Percentiles rank a stretch among this genome's conserved stretches.
Conservation (phyloP, 2,888 invertebrate species). For the Diogma glabrata region DNA sequence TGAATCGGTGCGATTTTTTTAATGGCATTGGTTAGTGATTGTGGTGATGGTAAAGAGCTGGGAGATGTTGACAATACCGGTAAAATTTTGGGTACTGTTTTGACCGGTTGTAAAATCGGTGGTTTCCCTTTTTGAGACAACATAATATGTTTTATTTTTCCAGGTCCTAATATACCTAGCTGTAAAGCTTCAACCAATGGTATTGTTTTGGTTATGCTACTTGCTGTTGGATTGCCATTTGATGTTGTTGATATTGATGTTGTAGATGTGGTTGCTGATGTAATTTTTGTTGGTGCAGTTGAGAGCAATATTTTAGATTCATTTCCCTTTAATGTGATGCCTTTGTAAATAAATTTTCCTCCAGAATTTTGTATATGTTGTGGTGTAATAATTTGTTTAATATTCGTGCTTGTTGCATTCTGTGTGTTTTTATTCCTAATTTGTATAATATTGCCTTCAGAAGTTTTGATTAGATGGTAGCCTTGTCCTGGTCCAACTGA, state of each 20-base stretch:
- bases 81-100: neutral
- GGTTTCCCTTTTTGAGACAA: constrained; percentile 1
- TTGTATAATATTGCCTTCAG: constrained; percentile 24
- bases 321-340: constrained; percentile 6
- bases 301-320: constrained; percentile 4
- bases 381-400: neutral
- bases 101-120: neutral
- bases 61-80: neutral
- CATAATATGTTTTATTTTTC: constrained; percentile 11
- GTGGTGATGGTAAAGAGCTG: neutral
- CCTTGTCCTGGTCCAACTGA: neutral
- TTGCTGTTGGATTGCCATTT: no score
- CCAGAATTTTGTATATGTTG: neutral
- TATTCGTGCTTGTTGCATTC: constrained; percentile 8
- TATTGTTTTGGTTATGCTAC: constrained; percentile 11
- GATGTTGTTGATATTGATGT: constrained; percentile 11
- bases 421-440: constrained; percentile 20
- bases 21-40: constrained; percentile 6
- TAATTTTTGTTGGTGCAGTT: constrained; percentile 12
- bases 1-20: constrained; percentile 6
- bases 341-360: constrained; percentile 7
- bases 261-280: constrained; percentile 1
- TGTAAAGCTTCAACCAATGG: constrained; percentile 13
- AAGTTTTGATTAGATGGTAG: constrained; percentile 24
- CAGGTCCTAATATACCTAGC: constrained; percentile 12